A percentile compares a stretch with the other conserved stretches of the same genome.
These are phyloP conservation scores for Rhopalosiphum maidis DNA, from an alignment of 1,140 invertebrate genomes.

Conservation along the genomic window DNA sequence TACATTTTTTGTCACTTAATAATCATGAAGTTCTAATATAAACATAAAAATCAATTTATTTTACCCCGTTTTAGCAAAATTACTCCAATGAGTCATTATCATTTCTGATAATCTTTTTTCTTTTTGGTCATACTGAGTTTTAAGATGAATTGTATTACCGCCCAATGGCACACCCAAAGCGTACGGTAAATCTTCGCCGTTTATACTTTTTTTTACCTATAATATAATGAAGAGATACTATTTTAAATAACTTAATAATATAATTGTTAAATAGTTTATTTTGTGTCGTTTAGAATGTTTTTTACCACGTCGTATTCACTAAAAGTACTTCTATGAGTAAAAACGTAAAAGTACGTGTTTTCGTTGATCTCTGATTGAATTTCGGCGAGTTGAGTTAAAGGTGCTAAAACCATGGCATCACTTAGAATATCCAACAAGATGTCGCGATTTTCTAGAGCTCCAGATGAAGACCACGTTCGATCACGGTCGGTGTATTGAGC, in stretches of 20 bases:
- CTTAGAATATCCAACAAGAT: conserved; percentile 70
- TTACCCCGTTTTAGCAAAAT: conserved; percentile 87
- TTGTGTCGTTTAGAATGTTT: neutral
- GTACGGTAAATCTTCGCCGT: conserved; percentile 91
- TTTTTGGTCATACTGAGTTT: conserved; percentile 73
- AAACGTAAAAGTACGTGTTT: conserved; percentile 87
- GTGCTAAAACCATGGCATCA: conserved; percentile 82
- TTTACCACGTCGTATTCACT: conserved; percentile 74
- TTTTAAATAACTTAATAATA: neutral
- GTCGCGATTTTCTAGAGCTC: conserved; percentile 59
- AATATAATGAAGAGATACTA: neutral
- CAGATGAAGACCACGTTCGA: conserved; percentile 43
- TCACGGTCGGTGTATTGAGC: conserved; percentile 6
- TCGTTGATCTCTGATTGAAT: conserved; percentile 68
- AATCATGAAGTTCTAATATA: neutral
- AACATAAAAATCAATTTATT: conserved; percentile 51
- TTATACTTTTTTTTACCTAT: conserved; percentile 66
- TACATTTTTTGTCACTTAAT: neutral
- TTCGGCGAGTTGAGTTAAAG: conserved; percentile 67
- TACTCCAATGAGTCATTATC: conserved; percentile 86
- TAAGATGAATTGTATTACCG: conserved; percentile 75
- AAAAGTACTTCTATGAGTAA: conserved; percentile 79
- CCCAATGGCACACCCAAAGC: conserved; percentile 88
- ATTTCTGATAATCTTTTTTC: conserved; percentile 82
- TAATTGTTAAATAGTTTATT: neutral